These are phyloP conservation scores for Macrotus californicus DNA, from an alignment of 2,113 vertebrate species.

Conservation along the genomic window DNA sequence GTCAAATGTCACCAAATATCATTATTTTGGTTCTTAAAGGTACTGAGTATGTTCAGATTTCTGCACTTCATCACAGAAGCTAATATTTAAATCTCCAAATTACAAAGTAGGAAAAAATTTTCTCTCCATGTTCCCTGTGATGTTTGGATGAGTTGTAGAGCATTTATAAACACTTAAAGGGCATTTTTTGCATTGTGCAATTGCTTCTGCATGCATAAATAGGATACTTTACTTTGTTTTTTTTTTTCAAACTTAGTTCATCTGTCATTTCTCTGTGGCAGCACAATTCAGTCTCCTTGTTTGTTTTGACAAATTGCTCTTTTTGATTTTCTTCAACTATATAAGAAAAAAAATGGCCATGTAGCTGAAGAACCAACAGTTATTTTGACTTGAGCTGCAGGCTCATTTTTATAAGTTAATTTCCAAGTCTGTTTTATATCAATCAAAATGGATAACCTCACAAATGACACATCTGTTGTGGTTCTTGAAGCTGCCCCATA, in stretches of 20 bases:
- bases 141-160: neutral
- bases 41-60: neutral
- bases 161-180: constrained; percentile 52
- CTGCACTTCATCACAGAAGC: neutral
- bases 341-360: neutral
- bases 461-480: neutral
- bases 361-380: neutral
- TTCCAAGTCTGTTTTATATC: constrained; percentile 28
- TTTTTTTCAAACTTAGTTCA: constrained; percentile 25
- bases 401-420: constrained; percentile 35
- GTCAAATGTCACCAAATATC: neutral
- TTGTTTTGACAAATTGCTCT: constrained; percentile 60
- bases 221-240: constrained; percentile 35
- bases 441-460: constrained; percentile 43
- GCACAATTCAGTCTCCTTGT: constrained; percentile 39
- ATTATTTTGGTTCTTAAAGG: neutral
- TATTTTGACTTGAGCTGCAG: constrained; percentile 38
- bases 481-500: constrained; percentile 1
- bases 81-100: neutral
- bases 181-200: constrained; percentile 51
- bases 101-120: neutral
- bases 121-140: neutral
- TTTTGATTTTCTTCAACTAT: constrained; percentile 53
- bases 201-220: constrained; percentile 37
- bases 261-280: constrained; percentile 39